Evolutionary conservation across 23 tunicate genomes (phyloP), one percentile per base, ranked within the genome.

Genomic region (Halocynthia aurantium): DNA sequence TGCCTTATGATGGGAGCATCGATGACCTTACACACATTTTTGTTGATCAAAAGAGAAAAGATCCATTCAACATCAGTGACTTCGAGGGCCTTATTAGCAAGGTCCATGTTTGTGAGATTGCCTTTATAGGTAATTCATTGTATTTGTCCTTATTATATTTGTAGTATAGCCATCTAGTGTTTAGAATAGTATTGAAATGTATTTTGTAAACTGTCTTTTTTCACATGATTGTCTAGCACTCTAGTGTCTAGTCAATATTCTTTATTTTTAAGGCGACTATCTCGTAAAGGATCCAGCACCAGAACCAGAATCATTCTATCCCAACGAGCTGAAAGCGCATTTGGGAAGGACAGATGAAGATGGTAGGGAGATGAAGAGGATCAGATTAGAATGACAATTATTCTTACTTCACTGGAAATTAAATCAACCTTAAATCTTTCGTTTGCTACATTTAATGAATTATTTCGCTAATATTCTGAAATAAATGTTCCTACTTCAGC

Each of bases 1-100:
- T 83, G 51, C 86, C 86, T 78, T 78, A 71, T 70, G 52, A 63
- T 61, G 87, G 76, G 18, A 57, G 54, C 8, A 56, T 78, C 15
- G 76, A 49, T n/a, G 75, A 73, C 62, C 65, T 88, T 72, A 88
- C 95, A 11, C 95, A 88, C 52, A 83, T 83, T 12, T 77, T 88
- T 31, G 67, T 88, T 57, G 95, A 88, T 51, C 88, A 76, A 52
- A 71, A 65, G 17, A 58, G 76, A 15, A 71, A 68, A 72, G 79
- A 88, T 22, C 77, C 71, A 70, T 53, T 87, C 8, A 52, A 71
- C 10, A 6, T 15, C 12, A 53, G 51, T 6, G 75, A 73, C 18
- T 53, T 88, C 44, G 76, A 56, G 70, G 52, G 52, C 10, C 44
- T 54, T 74, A 13, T 44, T 74, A 53, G 6, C 51, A 22, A 74